Base-by-base conservation (phyloP, 2,888 invertebrate genomes). In the Drosophila prolongata region DNA sequence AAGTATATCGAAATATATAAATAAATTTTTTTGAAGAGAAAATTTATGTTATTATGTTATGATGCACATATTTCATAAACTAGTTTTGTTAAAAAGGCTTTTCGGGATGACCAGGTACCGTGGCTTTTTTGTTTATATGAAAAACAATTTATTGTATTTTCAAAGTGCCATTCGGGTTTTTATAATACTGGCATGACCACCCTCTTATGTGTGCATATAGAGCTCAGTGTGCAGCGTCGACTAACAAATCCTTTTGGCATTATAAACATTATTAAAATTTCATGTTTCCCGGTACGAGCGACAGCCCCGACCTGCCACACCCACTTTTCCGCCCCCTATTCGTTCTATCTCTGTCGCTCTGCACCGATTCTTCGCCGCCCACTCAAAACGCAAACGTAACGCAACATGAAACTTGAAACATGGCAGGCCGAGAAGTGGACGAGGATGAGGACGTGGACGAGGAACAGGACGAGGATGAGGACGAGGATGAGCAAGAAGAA, bases 191-290 rank as follows among this genome's bases (percentile, higher is more conserved):
- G 8, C 27, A 0, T 13, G 13, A 4, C 64, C 6, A 16, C 72
- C 75, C 79, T 66, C 75, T 54, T n/a, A 9, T 34, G 19, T 47
- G 40, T 47, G 60, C 76, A 70, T 53, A 69, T 75, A 74, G 66
- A 79, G 75, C 66, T 70, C 72, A 71, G 80, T 85, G 80, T 80
- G 78, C 70, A 78, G 70, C 76, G 80, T 80, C 80, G 79, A 76
- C 82, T 87, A 86, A 86, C 81, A 89, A 87, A 89, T 87, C 89
- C 85, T 89, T 87, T 85, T 87, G 87, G 89, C 89, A 89, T 87
- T 89, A 89, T 87, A 89, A 87, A 87, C 89, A 87, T 87, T 87
- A 87, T 87, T 87, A 87, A 87, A 87, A 89, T 87, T 87, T 87
- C 85, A 87, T 87, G 85, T 87, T 87, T 80, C 79, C 83, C 80